Base-by-base conservation (phyloP, 2,113 vertebrate genomes). In the Maylandia zebra region DNA sequence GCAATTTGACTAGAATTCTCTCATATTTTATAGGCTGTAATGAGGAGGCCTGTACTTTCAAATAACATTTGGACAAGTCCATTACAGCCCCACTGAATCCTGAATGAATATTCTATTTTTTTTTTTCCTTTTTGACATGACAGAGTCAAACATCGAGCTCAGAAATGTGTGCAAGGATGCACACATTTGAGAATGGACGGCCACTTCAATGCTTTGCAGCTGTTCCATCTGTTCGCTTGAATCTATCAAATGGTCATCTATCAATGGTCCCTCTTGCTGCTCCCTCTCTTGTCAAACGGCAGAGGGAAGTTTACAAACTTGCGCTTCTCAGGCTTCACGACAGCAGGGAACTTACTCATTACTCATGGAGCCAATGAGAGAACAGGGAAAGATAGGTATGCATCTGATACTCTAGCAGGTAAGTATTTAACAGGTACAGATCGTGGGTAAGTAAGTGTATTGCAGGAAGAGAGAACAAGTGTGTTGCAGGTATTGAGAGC, bases 191-290 rank as follows among this genome's bases (percentile, higher is more conserved):
- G 71, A 79, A 91, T 92, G 91, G 85, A 90, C 48, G 55, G 38
- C 82, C 90, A 79, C 89, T 87, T 88, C 87, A 87, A 81, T 82
- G 79, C 69, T 91, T 57, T 81, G 82, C 94, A 94, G 90, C 90
- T 89, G 90, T 84, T 88, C 91, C 90, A 85, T 91, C 90, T 92
- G 92, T 38, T 93, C 55, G 6, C 69, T 16, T 34, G 50, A 71
- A 91, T 94, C 83, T 81, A 87, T 93, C 91, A 93, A 87, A 86
- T 17, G 64, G 32, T 34, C 3, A 88, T 90, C 85, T 38, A 88
- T 93, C 90, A 88, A n/a, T 86, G 86, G 80, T 53, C 85, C 48
- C 61, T 81, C 53, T 81, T 57, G 7, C 64, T 32, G 50, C 82
- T 57, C 38, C 27, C 84, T 81, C 41, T 27, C 83, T 59, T 76